Base-by-base conservation (phyloP, 2,888 invertebrate genomes). In the Pseudeuparius sepicola region DNA sequence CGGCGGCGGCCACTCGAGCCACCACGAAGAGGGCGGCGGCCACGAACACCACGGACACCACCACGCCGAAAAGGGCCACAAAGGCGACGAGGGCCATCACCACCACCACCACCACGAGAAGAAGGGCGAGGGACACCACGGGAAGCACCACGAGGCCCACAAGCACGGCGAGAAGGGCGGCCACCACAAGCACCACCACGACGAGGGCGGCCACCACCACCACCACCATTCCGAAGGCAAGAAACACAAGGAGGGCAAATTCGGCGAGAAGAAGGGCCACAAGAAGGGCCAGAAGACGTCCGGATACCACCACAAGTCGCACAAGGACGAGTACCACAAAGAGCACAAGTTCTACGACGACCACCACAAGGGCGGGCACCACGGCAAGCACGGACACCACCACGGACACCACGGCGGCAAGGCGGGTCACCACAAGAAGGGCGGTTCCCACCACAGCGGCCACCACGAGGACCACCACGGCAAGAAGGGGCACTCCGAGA, bases 321-420 rank as follows among this genome's bases (percentile, higher is more conserved):
- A 86, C 61, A 88, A 88, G 56, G 87, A 87, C 53, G 87, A 88
- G 56, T 86, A 80, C 55, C 78, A 83, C 52, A 87, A 87, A 59
- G 80, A 85, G 53, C 85, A 85, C 59, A 86, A 86, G 59, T 87
- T 87, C 68, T 87, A 87, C 63, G 86, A 87, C 55, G 85, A 87
- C 57, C 79, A 78, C 60, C 83, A 87, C 61, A 84, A 86, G 55
- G 82, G 80, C 4, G 86, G 86, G 1, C 78, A 85, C 53, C 85
- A 87, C 56, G 74, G 77, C 60, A 87, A 86, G 54, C 79, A 81
- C 51, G 86, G 85, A 10, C 74, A 80, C 56, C 78, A 79, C 63
- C 78, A 85, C 52, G 80, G 79, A 23, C 78, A 85, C 54, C 79
- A 78, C 44, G 82, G 76, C 42, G 76, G 75, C 59, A 81, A 86